Conservation (phyloP, 2,113 vertebrate species). For the Phrynosoma blainvillii region DNA sequence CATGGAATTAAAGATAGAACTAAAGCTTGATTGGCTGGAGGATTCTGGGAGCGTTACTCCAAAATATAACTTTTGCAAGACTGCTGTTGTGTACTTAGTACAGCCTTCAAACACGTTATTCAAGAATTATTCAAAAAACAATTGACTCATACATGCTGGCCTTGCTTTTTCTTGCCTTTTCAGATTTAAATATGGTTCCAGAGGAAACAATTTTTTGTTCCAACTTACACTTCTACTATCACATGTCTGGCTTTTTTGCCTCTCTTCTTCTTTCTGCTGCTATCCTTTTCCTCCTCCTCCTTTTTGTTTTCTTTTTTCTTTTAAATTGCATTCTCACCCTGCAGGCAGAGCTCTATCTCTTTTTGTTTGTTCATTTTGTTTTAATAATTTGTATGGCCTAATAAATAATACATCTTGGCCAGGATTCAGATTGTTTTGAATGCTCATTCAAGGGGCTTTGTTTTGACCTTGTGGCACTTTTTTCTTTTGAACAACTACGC, state of each 20-base stretch:
- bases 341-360: not conserved
- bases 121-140: too few species aligned
- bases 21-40: not conserved
- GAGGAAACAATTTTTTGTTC: not conserved
- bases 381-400: slow-evolving; percentile 9
- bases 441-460: not conserved
- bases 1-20: not conserved
- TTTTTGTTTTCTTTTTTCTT: not conserved
- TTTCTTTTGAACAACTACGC: not conserved
- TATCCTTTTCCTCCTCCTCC: not conserved
- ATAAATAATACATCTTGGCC: not conserved
- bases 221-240: too few species aligned
- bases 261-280: not conserved
- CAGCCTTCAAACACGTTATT: not conserved
- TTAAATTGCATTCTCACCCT: not conserved
- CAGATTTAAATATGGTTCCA: not conserved
- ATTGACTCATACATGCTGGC: too few species aligned
- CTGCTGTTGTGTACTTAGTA: not conserved
- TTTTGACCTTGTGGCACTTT: not conserved
- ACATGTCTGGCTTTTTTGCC: not conserved
- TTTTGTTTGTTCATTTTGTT: not conserved
- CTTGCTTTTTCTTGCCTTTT: too few species aligned
- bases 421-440: not conserved
- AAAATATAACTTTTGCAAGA: not conserved
- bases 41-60: too few species aligned